These are phyloP conservation scores for Aselliscus stoliczkanus DNA, from an alignment of 2,797 vertebrate genomes.

Conservation along the genomic window DNA sequence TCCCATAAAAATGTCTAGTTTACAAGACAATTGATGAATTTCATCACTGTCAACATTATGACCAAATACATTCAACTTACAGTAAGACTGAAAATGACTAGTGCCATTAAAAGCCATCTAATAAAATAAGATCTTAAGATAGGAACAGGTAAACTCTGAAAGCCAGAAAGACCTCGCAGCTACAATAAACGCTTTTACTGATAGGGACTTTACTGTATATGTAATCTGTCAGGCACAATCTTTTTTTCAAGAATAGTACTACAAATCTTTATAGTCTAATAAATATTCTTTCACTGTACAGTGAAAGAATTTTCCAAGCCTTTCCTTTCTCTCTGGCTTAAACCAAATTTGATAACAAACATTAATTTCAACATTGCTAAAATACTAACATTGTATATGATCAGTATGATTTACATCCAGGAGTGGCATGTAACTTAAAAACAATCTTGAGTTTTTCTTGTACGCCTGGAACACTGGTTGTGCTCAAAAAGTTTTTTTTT, in stretches of 20 bases:
- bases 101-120: background rate
- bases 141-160: background rate
- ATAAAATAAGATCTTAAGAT: background rate
- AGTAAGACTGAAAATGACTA: background rate
- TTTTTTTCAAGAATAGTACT: background rate
- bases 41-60: background rate
- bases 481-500: background rate
- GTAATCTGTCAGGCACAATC: background rate
- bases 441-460: background rate
- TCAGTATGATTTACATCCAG: background rate
- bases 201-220: background rate
- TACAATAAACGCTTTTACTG: background rate
- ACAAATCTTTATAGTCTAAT: background rate
- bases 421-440: background rate
- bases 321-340: background rate
- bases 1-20: background rate
- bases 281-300: background rate
- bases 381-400: background rate
- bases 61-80: conserved; percentile 14
- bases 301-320: background rate
- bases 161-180: background rate
- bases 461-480: background rate
- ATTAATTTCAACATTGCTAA: background rate
- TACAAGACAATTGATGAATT: background rate
- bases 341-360: conserved; percentile 14